These are phyloP conservation scores for Luffia ferchaultella DNA, from an alignment of 2,888 invertebrate genomes.

Conservation along the genomic window DNA sequence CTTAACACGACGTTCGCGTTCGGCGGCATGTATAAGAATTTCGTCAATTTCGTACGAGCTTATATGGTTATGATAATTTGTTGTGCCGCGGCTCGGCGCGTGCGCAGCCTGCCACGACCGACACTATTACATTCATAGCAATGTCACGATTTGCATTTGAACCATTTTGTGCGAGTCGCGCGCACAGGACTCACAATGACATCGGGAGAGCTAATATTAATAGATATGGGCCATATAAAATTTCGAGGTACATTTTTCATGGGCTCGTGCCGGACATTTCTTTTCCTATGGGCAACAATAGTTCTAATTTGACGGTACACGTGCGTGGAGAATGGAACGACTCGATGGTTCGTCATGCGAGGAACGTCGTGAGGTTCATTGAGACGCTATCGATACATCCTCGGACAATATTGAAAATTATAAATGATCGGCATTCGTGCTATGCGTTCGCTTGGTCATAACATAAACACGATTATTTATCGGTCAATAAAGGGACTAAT, in stretches of 20 bases:
- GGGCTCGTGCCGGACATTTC: slow-evolving; percentile 45
- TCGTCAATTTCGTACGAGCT: slow-evolving; percentile 52
- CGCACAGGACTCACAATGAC: slow-evolving; percentile 39
- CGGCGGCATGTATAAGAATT: slow-evolving; percentile 58
- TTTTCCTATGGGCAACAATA: slow-evolving; percentile 42
- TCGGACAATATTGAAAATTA: background rate
- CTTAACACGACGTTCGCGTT: slow-evolving; percentile 12
- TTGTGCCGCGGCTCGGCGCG: slow-evolving; percentile 47
- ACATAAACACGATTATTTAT: background rate
- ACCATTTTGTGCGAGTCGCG: slow-evolving; percentile 57
- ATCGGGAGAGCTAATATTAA: slow-evolving; percentile 42
- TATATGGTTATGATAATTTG: slow-evolving; percentile 66
- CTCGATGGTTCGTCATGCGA: slow-evolving; percentile 17
- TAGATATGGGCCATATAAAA: slow-evolving; percentile 51
- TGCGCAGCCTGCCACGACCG: slow-evolving; percentile 55
- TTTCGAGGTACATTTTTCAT: slow-evolving; percentile 62
- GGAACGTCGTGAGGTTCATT: background rate
- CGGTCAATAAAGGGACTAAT: background rate
- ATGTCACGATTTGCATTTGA: slow-evolving; percentile 66
- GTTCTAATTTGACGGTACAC: slow-evolving; percentile 47
- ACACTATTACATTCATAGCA: slow-evolving; percentile 60
- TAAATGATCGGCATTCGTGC: background rate
- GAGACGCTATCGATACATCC: background rate
- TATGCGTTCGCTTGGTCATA: background rate
- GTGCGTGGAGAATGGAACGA: slow-evolving; percentile 44